These are phyloP conservation scores for Chloroclystis v-ata DNA, from an alignment of 2,888 invertebrate species.

Conservation along the genomic window DNA sequence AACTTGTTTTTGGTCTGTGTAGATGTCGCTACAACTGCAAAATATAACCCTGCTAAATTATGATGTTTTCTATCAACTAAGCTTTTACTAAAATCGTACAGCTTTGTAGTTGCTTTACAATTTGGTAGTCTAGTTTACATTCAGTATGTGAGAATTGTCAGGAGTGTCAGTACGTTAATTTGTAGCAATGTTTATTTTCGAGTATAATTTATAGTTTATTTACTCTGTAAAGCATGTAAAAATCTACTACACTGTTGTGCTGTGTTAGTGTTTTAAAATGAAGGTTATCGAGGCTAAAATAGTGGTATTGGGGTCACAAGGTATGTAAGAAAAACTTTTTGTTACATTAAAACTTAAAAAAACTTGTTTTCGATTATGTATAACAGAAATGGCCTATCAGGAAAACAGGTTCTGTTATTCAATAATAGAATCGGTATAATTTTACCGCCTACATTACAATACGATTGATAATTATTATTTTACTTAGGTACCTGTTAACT, in stretches of 20 bases:
- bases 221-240: slow-evolving; percentile 34
- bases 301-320: slow-evolving; percentile 89
- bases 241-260: slow-evolving; percentile 15
- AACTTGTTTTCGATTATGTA: slow-evolving; percentile 21
- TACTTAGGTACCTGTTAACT: too few relatives aligned
- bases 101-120: slow-evolving; percentile 8
- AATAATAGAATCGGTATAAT: not conserved
- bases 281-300: slow-evolving; percentile 89
- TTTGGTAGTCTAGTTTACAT: slow-evolving; percentile 14
- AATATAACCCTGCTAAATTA: slow-evolving; percentile 10
- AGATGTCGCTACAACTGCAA: slow-evolving; percentile 1
- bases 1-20: too few relatives aligned
- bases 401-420: not conserved
- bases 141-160: too few relatives aligned
- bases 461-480: not conserved
- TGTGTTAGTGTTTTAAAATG: slow-evolving; percentile 68
- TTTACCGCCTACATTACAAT: not conserved
- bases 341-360: not conserved
- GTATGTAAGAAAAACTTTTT: slow-evolving; percentile 61
- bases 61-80: not conserved
- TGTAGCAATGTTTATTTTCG: too few relatives aligned
- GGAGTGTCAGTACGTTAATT: too few relatives aligned
- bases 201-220: too few relatives aligned
- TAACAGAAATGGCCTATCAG: not conserved
- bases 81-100: not conserved